A percentile compares a stretch with the other conserved stretches of the same genome.
Evolutionary conservation across 2,888 invertebrate species (phyloP).

Genomic region (Aproaerema taeniolella): DNA sequence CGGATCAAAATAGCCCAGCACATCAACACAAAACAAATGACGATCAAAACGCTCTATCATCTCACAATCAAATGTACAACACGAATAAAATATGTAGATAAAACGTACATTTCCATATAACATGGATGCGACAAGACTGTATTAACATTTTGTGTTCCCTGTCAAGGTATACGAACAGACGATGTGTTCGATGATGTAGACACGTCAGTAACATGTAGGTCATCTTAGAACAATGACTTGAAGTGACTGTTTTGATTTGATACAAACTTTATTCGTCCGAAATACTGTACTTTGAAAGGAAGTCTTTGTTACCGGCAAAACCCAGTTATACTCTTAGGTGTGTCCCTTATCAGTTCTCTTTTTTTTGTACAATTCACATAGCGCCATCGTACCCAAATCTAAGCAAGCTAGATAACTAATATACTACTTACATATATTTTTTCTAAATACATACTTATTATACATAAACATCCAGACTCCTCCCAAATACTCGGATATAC

Average conservation of each 20-base stretch:
- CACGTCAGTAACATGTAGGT: slow-evolving; percentile 39
- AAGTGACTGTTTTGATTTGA: slow-evolving; percentile 40
- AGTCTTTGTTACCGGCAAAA: too few relatives aligned
- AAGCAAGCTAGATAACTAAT: too few relatives aligned
- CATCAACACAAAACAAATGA: slow-evolving; percentile 3
- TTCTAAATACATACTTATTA: too few relatives aligned
- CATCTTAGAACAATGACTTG: slow-evolving; percentile 59
- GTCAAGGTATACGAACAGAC: slow-evolving; percentile 46
- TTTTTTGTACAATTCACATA: too few relatives aligned
- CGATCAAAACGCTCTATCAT: slow-evolving; percentile 10
- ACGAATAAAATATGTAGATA: slow-evolving; percentile 22
- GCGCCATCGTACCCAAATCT: too few relatives aligned
- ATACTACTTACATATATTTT: too few relatives aligned
- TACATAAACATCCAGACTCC: too few relatives aligned
- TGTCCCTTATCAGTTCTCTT: too few relatives aligned
- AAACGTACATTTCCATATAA: slow-evolving; percentile 39
- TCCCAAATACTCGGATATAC: too few relatives aligned
- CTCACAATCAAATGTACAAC: slow-evolving; percentile 26
- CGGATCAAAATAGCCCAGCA: too few relatives aligned
- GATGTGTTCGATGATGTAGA: slow-evolving; percentile 44
- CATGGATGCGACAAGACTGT: slow-evolving; percentile 53
- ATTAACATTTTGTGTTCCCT: slow-evolving; percentile 53
- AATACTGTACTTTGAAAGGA: too few relatives aligned
- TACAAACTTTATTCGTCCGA: slow-evolving; percentile 27
- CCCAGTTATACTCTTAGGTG: too few relatives aligned